These are phyloP conservation scores for Papilio glaucus DNA, from an alignment of 1,140 invertebrate species.

Conservation along the genomic window DNA sequence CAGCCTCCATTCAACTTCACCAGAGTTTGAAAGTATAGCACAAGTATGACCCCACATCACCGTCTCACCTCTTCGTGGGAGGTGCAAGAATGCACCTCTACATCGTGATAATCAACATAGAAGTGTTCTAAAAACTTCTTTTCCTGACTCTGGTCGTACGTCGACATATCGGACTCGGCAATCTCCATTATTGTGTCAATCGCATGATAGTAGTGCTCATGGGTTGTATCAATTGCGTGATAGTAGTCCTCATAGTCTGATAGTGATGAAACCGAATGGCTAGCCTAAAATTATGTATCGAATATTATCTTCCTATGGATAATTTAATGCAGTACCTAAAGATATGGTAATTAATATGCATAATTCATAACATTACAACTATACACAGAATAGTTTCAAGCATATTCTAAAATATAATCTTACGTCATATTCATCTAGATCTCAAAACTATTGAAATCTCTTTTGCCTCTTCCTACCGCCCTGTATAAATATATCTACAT, in stretches of 20 bases:
- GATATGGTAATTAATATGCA: too few species aligned
- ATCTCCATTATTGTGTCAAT: constrained; percentile 72
- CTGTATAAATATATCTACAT: too few species aligned
- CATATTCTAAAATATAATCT: too few species aligned
- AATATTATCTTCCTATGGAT: neutral
- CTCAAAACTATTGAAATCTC: too few species aligned
- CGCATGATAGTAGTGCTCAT: constrained; percentile 66
- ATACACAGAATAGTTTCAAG: too few species aligned
- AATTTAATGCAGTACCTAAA: too few species aligned
- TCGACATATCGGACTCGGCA: constrained; percentile 50
- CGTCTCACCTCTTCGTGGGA: constrained; percentile 66
- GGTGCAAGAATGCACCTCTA: constrained; percentile 51
- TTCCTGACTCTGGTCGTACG: constrained; percentile 59
- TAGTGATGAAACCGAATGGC: constrained; percentile 39
- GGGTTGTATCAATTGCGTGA: constrained; percentile 35
- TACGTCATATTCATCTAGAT: too few species aligned
- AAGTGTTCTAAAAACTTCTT: constrained; percentile 61
- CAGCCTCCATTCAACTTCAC: neutral
- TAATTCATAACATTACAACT: too few species aligned
- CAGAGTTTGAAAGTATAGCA: neutral
- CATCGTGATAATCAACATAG: constrained; percentile 50
- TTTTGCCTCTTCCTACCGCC: too few species aligned
- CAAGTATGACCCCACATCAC: neutral
- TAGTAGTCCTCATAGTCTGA: constrained; percentile 44
- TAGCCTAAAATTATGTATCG: constrained; percentile 37